These are phyloP conservation scores for Dermolepida albohirtum DNA, from an alignment of 2,888 invertebrate genomes.

Conservation along the genomic window DNA sequence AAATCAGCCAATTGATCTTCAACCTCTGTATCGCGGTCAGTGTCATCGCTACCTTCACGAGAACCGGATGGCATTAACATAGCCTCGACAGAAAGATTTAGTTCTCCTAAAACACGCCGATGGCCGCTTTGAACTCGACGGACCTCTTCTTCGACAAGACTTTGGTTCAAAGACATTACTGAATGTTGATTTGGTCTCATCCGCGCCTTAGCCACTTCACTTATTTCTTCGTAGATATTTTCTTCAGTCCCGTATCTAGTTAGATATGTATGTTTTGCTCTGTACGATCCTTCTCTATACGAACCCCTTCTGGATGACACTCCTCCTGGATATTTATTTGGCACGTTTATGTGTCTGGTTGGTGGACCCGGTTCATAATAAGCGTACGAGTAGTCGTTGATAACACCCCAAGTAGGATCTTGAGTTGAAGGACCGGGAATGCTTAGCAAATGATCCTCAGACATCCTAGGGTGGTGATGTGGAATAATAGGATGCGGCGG, in stretches of 20 bases:
- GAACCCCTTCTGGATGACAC: slow-evolving; percentile 52
- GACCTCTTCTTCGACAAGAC: slow-evolving; percentile 85
- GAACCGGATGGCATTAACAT: slow-evolving; percentile 88
- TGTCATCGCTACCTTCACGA: slow-evolving; percentile 70
- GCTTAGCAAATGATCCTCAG: slow-evolving; percentile 58
- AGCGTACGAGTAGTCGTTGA: slow-evolving; percentile 82
- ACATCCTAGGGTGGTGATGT: slow-evolving; percentile 55
- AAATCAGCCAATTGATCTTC: slow-evolving; percentile 75
- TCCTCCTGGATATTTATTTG: slow-evolving; percentile 62
- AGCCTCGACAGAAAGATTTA: slow-evolving; percentile 87
- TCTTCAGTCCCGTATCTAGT: slow-evolving; percentile 82
- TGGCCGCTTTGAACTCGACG: slow-evolving; percentile 86
- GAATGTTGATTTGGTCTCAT: slow-evolving; percentile 59
- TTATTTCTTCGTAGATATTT: slow-evolving; percentile 85
- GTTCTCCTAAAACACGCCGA: slow-evolving; percentile 84
- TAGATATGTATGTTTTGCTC: slow-evolving; percentile 61
- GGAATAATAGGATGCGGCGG: slow-evolving; percentile 64
- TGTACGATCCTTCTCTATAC: slow-evolving; percentile 61
- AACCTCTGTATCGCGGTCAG: slow-evolving; percentile 72
- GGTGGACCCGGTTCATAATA: slow-evolving; percentile 81
- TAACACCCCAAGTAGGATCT: slow-evolving; percentile 54
- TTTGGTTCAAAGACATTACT: slow-evolving; percentile 76
- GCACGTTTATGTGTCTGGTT: slow-evolving; percentile 74
- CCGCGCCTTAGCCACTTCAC: slow-evolving; percentile 68
- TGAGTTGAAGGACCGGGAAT: slow-evolving; percentile 58